These are phyloP conservation scores for Pogonomyrmex barbatus DNA, from an alignment of 1,140 invertebrate genomes.

Conservation along the genomic window DNA sequence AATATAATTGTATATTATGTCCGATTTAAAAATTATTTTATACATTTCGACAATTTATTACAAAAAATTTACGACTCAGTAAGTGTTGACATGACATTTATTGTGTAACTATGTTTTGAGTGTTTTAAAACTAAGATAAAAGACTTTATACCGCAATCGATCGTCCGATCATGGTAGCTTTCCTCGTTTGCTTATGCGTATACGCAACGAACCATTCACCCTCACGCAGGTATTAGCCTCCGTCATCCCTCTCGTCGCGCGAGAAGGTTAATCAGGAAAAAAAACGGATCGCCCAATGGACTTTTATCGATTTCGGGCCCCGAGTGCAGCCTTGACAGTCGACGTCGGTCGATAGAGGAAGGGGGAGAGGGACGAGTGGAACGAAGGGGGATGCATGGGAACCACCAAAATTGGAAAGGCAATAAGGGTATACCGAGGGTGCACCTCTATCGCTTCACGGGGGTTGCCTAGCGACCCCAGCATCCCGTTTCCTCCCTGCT, in stretches of 20 bases:
- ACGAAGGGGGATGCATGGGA: conserved; percentile 68
- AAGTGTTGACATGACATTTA: too few species aligned
- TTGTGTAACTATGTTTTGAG: not conserved
- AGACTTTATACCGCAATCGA: not conserved
- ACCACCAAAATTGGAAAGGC: conserved; percentile 84
- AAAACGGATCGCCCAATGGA: conserved; percentile 36
- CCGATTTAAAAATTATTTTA: not conserved
- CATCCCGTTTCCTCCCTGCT: conserved; percentile 57
- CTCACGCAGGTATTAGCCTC: not conserved
- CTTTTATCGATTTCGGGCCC: conserved; percentile 70
- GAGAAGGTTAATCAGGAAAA: conserved; percentile 59
- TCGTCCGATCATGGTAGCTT: not conserved
- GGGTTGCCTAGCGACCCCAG: conserved; percentile 84
- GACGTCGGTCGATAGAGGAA: conserved; percentile 59
- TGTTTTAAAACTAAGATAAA: not conserved
- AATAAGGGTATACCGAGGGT: conserved; percentile 82
- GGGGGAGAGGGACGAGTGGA: not conserved
- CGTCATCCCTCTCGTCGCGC: not conserved
- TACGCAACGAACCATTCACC: conserved; percentile 4
- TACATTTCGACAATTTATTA: not conserved
- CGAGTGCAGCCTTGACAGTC: conserved; percentile 70
- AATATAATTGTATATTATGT: not conserved
- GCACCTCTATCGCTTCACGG: conserved; percentile 79
- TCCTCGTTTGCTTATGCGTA: not conserved
- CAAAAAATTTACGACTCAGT: not conserved